phyloP scores from a whole-genome alignment of 2,797 vertebrate species.

The Graptemys geographica region DNA sequence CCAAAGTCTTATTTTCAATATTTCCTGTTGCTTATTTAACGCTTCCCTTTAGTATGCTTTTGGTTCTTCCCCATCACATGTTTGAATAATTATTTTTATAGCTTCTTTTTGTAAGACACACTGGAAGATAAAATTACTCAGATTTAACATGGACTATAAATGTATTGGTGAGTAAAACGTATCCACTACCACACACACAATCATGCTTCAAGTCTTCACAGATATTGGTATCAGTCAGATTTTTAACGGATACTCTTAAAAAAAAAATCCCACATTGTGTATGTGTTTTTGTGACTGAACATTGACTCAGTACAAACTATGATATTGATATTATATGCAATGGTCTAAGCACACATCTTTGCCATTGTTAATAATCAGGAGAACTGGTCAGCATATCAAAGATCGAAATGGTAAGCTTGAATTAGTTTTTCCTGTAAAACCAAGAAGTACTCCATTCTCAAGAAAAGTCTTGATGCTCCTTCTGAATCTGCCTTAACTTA shows the following conservation, averaged over 20 bases:
- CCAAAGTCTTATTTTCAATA: slow-evolving; percentile 13
- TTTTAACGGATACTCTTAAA: background rate
- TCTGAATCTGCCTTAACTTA: slow-evolving; percentile 81
- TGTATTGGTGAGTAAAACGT: background rate
- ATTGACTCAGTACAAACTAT: slow-evolving; percentile 13
- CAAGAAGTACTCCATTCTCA: background rate
- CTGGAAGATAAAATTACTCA: background rate
- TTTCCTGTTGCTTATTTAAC: slow-evolving; percentile 2
- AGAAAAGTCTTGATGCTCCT: slow-evolving; percentile 73
- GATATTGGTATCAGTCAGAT: background rate
- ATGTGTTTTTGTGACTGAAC: background rate
- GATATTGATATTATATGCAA: background rate
- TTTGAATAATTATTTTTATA: slow-evolving; percentile 4
- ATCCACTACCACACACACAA: background rate
- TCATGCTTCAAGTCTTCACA: background rate
- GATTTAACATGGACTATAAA: background rate
- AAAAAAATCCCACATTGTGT: background rate
- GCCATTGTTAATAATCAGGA: background rate
- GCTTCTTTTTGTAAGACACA: background rate
- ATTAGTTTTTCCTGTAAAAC: background rate
- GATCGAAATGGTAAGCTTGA: slow-evolving; percentile 24
- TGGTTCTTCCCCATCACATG: background rate
- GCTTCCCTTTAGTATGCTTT: slow-evolving; percentile 40
- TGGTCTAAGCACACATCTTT: background rate
- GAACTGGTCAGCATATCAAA: slow-evolving; percentile 2